Evolutionary conservation across 2,797 vertebrate genomes (phyloP), one percentile per base, ranked within the genome.

Genomic region (Alectoris magna): DNA sequence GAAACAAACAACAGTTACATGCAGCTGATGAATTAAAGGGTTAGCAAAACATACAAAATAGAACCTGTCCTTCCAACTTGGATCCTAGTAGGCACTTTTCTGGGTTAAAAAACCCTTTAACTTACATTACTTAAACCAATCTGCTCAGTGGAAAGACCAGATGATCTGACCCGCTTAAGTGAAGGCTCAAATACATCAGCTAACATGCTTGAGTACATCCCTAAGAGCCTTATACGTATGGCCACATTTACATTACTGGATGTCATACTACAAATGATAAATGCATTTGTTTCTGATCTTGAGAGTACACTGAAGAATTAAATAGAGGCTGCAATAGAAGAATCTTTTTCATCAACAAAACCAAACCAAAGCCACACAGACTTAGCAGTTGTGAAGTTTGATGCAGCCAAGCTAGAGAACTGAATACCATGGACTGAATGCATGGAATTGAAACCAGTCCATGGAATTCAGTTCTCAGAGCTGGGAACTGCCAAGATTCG

Each of bases 391-490:
- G 91, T 93, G 97, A 96, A 94, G 97, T 90, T 87, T 0, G 92
- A 88, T 87, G 91, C 97, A 98, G 97, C 96, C 97, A 97, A 97
- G 97, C 97, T 97, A 96, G 95, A 97, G 96, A 96, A 97, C 97
- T 97, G 93, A 94, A 95, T 80, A 97, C 95, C 95, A 97, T 97
- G 97, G 97, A 97, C 97, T 96, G 97, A 96, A 93, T 60, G 5
- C 94, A 87, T 21, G 86, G 94, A 91, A 90, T 4, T 92, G 94
- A 91, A 96, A 97, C 96, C 97, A 98, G 97, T 97, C 97, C 97
- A 98, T 97, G 97, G 97, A 98, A 98, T 97, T 97, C 97, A 98
- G 97, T 98, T 98, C 97, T 98, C 97, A 98, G 94, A 97, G 97
- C 97, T 95, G 94, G 97, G 97, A 96, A 91, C 97, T 97, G 97